Conservation (phyloP, 2,888 invertebrate species). For the Gnatocerus cornutus region DNA sequence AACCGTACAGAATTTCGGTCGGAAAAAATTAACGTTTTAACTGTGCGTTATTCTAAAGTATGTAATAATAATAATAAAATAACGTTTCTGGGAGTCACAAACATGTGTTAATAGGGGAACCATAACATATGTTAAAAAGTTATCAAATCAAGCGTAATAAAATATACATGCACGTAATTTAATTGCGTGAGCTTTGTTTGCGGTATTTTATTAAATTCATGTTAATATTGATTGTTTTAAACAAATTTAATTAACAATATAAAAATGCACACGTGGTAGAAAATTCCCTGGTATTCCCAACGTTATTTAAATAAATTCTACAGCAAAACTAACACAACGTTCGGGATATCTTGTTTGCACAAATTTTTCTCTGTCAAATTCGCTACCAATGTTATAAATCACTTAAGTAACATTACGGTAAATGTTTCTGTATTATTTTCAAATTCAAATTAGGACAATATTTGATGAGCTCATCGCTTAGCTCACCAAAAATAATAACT, state of each 20-base stretch:
- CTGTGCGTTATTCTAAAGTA: neutral
- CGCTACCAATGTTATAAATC: neutral
- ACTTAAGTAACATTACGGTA: no score
- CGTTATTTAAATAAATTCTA: no score
- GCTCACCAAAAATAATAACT: constrained; percentile 13
- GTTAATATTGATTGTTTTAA: constrained; percentile 6
- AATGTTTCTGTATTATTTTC: no score
- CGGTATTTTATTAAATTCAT: constrained; percentile 4
- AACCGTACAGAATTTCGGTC: constrained; percentile 31
- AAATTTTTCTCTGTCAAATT: neutral
- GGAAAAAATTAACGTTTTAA: no score
- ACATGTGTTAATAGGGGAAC: no score
- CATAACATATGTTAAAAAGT: constrained; percentile 30
- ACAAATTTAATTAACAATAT: neutral
- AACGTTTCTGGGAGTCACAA: constrained; percentile 8
- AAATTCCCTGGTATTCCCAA: no score
- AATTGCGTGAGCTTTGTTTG: constrained; percentile 18
- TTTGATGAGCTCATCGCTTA: neutral
- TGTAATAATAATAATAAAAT: constrained; percentile 22
- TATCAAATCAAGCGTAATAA: constrained; percentile 13
- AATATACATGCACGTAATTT: constrained; percentile 11
- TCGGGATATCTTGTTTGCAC: no score
- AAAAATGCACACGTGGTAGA: no score
- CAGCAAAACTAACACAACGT: no score
- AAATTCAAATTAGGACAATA: no score